phyloP scores from a whole-genome alignment of 2,888 invertebrate species.

The Augochlorella aurata region DNA sequence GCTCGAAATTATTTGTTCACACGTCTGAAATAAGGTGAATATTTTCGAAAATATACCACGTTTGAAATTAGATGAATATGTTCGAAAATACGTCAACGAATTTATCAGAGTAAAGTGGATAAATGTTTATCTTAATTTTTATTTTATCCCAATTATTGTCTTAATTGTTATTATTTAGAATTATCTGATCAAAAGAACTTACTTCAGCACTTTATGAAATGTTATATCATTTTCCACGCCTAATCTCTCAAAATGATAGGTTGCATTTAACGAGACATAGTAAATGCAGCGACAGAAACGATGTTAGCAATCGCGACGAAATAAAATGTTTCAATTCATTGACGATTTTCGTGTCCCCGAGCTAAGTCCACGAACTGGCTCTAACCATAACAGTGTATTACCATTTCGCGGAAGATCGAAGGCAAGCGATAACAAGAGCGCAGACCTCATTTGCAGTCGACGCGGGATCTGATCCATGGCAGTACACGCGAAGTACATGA shows the following conservation, averaged over 20 bases:
- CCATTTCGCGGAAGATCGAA: constrained; percentile 5
- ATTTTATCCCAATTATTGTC: no score
- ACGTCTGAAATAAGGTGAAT: no score
- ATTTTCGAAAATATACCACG: no score
- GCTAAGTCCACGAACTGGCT: not conserved
- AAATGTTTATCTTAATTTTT: no score
- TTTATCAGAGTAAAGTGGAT: no score
- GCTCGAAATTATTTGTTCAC: no score
- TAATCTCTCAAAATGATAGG: not conserved
- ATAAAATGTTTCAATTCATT: not conserved
- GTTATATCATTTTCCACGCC: not conserved
- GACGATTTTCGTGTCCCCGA: not conserved
- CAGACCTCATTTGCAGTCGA: constrained; percentile 10
- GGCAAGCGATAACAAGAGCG: not conserved
- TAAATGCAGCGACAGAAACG: not conserved
- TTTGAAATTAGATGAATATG: no score
- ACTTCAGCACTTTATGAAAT: not conserved
- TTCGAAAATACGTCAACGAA: no score
- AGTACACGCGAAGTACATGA: constrained; percentile 10
- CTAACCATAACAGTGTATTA: constrained; percentile 1
- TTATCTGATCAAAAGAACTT: not conserved
- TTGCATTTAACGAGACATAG: not conserved
- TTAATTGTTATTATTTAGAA: no score
- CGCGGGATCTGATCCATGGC: not conserved
- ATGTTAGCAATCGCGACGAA: not conserved